Evolutionary conservation across 2,797 vertebrate genomes (phyloP), one percentile per base, ranked within the genome.

Genomic region (Pipistrellus pygmaeus): DNA sequence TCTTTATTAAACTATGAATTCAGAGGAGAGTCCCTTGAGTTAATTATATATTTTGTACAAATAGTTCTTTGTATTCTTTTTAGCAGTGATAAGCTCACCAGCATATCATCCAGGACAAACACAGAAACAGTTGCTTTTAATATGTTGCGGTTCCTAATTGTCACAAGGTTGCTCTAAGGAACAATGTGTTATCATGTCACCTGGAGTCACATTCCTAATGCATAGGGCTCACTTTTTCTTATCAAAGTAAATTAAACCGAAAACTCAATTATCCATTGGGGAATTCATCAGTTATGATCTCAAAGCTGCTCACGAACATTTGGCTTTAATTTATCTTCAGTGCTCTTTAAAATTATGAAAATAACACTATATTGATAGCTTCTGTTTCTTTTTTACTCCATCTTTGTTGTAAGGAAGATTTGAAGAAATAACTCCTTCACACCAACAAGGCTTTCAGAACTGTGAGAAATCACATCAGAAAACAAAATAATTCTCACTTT

Each of bases 21-120:
- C 64, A 90, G 84, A 18, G 90, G 71, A 73, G 96, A 94, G 15
- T 96, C 95, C 90, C 64, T 80, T 76, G 64, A 30, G 85, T 90
- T 95, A 90, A 89, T 97, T 93, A 94, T 71, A 96, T 95, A 90
- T 98, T 97, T 97, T 96, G 86, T 97, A 97, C 94, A 96, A 96
- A 82, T 96, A 68, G 46, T 96, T 97, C 90, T 94, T 97, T 97
- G 62, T 88, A 51, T 95, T 97, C 64, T 66, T 97, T 97, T 97
- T 69, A 55, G 96, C 88, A 94, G 88, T 73, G 93, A 86, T 85
- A 95, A 73, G 72, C 71, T 97, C 93, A 95, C n/a, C 48, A 91
- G 44, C 53, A 91, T 94, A 97, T 97, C 96, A 95, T 92, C 93
- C 96, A 97, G 95, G 93, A 97, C 97, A 96, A 98, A 96, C 94